Percentiles rank a stretch among this genome's conserved stretches.
Conservation (phyloP, 2,113 vertebrate genomes). For the Pomatostomus ruficeps region DNA sequence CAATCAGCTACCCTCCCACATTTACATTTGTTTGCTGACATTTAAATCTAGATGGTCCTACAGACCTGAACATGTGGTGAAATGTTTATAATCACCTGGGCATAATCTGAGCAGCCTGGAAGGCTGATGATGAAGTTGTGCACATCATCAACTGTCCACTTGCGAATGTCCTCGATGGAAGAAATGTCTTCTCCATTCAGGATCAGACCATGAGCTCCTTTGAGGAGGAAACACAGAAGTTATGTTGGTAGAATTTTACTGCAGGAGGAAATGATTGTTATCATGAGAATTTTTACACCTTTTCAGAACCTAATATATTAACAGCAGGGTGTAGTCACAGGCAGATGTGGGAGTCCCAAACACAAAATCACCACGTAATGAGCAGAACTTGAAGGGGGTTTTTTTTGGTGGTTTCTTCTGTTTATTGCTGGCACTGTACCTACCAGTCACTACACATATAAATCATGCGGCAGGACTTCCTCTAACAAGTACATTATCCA, state of each 20-base stretch:
- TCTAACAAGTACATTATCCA: neutral
- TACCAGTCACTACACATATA: neutral
- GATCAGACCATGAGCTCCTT: slow-evolving; percentile 78
- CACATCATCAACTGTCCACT: slow-evolving; percentile 91
- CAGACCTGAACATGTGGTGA: neutral
- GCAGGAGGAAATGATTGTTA: neutral
- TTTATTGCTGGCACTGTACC: neutral
- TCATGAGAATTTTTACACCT: neutral
- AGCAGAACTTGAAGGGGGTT: neutral
- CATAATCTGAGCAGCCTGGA: slow-evolving; percentile 88
- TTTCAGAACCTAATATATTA: neutral
- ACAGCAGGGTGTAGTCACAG: neutral
- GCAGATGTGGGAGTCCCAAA: neutral
- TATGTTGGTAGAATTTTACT: neutral
- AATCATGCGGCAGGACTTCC: neutral
- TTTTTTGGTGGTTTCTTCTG: neutral
- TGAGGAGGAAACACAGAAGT: neutral
- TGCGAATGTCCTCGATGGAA: slow-evolving; percentile 82
- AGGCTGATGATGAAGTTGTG: slow-evolving; percentile 84
- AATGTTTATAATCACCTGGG: slow-evolving; percentile 77
- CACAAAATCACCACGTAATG: neutral
- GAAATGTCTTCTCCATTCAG: slow-evolving; percentile 78
- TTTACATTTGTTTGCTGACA: neutral
- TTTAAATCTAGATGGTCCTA: neutral
- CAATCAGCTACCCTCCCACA: neutral